Percentiles rank a stretch among this genome's conserved stretches.
phyloP scores from a whole-genome alignment of 2,113 vertebrate species.

The Tetraodon nigroviridis region DNA sequence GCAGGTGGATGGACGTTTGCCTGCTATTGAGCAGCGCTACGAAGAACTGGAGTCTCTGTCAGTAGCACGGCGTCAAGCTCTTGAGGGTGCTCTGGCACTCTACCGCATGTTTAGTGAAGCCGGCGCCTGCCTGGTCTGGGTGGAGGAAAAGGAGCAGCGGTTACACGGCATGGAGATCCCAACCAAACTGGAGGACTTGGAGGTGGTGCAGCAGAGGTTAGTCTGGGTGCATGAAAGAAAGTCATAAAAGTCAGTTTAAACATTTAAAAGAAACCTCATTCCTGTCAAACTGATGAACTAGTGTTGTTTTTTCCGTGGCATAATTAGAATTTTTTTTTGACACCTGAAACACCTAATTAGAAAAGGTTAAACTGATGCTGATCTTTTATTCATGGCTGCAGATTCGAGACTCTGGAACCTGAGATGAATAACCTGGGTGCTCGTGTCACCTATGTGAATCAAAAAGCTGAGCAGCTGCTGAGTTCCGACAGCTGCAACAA shows the following conservation, averaged over 20 bases:
- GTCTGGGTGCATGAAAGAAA: slow-evolving; percentile 9
- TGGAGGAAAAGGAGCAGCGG: slow-evolving; percentile 94
- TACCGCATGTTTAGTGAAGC: slow-evolving; percentile 94
- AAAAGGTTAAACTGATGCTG: neutral
- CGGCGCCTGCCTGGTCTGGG: slow-evolving; percentile 88
- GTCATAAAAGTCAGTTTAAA: too few relatives aligned
- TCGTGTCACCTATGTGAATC: slow-evolving; percentile 82
- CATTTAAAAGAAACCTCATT: too few relatives aligned
- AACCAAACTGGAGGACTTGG: slow-evolving; percentile 88
- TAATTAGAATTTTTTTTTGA: neutral
- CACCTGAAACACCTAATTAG: neutral
- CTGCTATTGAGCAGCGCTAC: slow-evolving; percentile 81
- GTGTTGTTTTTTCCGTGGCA: neutral
- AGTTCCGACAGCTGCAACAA: slow-evolving; percentile 77
- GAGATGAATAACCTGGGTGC: slow-evolving; percentile 87
- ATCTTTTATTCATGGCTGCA: slow-evolving; percentile 45
- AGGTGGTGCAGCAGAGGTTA: slow-evolving; percentile 92
- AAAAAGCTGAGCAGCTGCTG: slow-evolving; percentile 80
- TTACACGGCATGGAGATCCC: slow-evolving; percentile 85
- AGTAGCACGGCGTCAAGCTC: slow-evolving; percentile 72
- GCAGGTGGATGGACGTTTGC: slow-evolving; percentile 76
- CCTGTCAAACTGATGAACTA: too few relatives aligned
- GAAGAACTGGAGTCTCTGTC: slow-evolving; percentile 79
- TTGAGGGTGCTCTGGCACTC: slow-evolving; percentile 82
- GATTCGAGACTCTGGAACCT: slow-evolving; percentile 92